Percentiles rank a stretch among this genome's conserved stretches.
phyloP scores from a whole-genome alignment of 2,113 vertebrate genomes.

The Phocoena sinus region DNA sequence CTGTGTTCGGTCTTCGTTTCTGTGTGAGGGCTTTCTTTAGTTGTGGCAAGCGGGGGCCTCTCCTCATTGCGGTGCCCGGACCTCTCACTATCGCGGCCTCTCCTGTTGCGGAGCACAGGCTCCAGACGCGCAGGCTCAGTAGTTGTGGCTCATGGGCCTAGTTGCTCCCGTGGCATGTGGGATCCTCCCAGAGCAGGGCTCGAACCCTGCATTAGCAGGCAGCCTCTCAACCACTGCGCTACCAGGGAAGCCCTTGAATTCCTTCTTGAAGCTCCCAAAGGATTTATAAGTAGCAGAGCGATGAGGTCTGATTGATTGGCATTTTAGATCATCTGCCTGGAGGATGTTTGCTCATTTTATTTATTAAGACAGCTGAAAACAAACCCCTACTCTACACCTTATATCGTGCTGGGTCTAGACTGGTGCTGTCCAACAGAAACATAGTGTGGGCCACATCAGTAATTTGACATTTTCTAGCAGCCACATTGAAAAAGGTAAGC shows the following conservation, averaged over 20 bases:
- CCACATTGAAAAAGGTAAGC: neutral
- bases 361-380: neutral
- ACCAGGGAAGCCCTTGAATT: neutral
- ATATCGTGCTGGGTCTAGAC: neutral
- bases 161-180: too few species aligned
- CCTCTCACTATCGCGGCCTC: too few species aligned
- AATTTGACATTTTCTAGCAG: neutral
- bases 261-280: neutral
- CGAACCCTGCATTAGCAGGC: too few species aligned
- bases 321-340: neutral
- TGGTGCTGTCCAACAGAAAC: neutral
- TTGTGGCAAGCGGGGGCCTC: too few species aligned
- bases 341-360: neutral
- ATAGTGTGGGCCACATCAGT: neutral
- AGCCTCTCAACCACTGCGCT: too few species aligned
- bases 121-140: too few species aligned
- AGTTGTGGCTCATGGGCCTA: too few species aligned
- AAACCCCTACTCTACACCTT: neutral
- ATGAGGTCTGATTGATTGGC: neutral
- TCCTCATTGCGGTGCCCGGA: too few species aligned
- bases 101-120: too few species aligned
- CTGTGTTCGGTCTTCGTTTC: too few species aligned
- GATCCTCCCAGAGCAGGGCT: too few species aligned
- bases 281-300: neutral
- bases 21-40: too few species aligned